These are phyloP conservation scores for Chaetoderma sp. DNA, from an alignment of 2,888 invertebrate genomes.

Conservation along the genomic window DNA sequence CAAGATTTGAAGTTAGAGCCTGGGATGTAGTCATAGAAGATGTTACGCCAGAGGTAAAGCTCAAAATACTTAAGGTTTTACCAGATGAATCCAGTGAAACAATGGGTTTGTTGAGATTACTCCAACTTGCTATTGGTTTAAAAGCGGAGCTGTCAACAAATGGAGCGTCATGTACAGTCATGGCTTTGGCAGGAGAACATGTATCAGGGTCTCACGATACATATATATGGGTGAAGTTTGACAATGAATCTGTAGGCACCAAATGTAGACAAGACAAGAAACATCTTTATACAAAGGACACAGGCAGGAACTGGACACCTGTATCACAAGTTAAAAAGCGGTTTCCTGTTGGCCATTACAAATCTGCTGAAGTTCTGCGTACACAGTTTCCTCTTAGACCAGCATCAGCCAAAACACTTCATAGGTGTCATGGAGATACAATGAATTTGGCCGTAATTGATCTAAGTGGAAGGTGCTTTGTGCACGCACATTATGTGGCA, in stretches of 20 bases:
- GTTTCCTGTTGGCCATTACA: too few species aligned
- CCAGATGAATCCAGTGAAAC: conserved; percentile 5
- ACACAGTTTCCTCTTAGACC: conserved; percentile 28
- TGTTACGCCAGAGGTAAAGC: too few species aligned
- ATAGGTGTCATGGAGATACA: conserved; percentile 31
- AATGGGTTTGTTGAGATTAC: not conserved
- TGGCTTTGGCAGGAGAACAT: not conserved
- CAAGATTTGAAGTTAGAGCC: too few species aligned
- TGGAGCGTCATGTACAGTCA: not conserved
- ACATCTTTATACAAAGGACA: not conserved
- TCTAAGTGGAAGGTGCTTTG: conserved; percentile 6
- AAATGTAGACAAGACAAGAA: not conserved
- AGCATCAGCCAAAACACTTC: conserved; percentile 26
- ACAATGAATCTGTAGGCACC: not conserved
- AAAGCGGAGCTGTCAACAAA: conserved; percentile 4
- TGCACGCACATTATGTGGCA: conserved; percentile 32
- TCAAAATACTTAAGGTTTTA: too few species aligned
- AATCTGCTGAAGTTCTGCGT: conserved; percentile 18
- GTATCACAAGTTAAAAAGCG: too few species aligned
- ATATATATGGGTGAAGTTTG: conserved; percentile 5
- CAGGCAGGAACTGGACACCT: not conserved
- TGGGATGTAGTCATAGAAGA: too few species aligned
- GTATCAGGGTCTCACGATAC: too few species aligned
- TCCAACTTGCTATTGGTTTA: not conserved
- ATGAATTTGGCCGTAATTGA: conserved; percentile 18